Conservation (phyloP, 2,888 invertebrate genomes). For the Cyrtodaria siliqua region DNA sequence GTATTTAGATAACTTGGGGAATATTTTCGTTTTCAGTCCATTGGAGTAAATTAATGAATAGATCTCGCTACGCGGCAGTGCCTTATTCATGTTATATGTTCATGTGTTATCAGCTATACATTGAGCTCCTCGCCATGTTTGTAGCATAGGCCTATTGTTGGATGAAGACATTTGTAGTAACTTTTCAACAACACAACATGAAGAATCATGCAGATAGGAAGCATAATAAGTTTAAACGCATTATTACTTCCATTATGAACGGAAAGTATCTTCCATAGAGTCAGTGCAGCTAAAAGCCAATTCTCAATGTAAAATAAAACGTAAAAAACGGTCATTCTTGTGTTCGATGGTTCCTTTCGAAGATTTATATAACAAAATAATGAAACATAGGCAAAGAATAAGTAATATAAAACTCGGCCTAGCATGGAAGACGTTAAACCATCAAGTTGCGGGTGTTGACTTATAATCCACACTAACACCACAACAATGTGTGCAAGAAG, state of each 20-base stretch:
- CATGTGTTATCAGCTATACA: too few relatives aligned
- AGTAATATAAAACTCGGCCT: conserved; percentile 27
- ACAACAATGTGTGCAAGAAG: conserved; percentile 11
- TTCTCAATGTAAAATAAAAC: conserved; percentile 32
- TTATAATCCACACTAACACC: conserved; percentile 35
- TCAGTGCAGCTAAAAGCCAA: conserved; percentile 11
- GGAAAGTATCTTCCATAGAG: conserved; percentile 4
- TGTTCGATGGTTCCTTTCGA: conserved; percentile 5
- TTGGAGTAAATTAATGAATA: too few relatives aligned
- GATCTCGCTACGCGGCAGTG: too few relatives aligned
- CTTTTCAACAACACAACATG: conserved; percentile 15
- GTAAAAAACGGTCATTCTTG: conserved; percentile 35
- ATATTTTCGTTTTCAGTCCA: too few relatives aligned
- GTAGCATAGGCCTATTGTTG: not conserved
- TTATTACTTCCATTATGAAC: not conserved
- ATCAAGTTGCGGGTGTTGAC: conserved; percentile 32
- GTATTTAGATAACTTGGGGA: too few relatives aligned
- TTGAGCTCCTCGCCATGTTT: too few relatives aligned
- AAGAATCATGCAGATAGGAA: conserved; percentile 28
- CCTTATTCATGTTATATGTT: too few relatives aligned
- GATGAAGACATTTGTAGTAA: conserved; percentile 33
- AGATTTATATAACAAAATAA: conserved; percentile 38
- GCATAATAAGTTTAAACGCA: conserved; percentile 8
- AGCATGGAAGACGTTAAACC: conserved; percentile 10
- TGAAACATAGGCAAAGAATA: conserved; percentile 41